Base-by-base conservation (phyloP, 2,113 vertebrate genomes). In the Eubucco bourcierii region DNA sequence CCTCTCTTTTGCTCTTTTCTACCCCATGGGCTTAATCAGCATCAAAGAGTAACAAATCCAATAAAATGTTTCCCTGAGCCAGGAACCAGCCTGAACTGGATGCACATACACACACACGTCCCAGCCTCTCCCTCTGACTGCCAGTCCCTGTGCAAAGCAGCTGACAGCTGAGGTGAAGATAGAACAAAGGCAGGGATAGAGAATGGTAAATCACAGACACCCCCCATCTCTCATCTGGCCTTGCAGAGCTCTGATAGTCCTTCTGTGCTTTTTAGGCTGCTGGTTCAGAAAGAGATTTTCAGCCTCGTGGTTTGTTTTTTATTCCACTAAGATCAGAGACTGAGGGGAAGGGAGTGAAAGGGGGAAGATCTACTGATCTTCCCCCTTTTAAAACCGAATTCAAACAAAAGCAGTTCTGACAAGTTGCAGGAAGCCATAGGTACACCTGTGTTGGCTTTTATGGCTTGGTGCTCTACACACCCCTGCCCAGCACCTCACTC, bases 1-100 rank as follows among this genome's bases (percentile, higher is more conserved):
- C 91, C 55, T 78, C 93, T 90, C 93, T 80, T 96, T 95, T 95
- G 81, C 92, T 91, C 92, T 93, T 90, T 91, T 95, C 83, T 98
- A 96, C 96, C 97, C 96, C 95, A 97, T 97, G 97, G 97, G 97
- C 95, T 98, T 98, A 97, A 98, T 97, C 77, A 95, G 96, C 97
- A 97, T 98, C 98, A 98, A 98, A 98, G 98, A 76, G 94, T 97
- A 98, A 97, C 97, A 98, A 98, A 98, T 98, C 97, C 97, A 97
- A 98, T 98, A 98, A 98, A 98, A 97, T 50, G 76, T 95, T 97
- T 97, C 95, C 96, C 94, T 97, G 95, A 97, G 96, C 97, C 93
- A 94, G 91, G 95, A 95, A 94, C 84, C 91, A 96, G 97, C 93
- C 96, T 91, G 95, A 96, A 77, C 77, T 95, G 94, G 95, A 96